Evolutionary conservation across 1,140 invertebrate genomes (phyloP), one percentile per base, ranked within the genome.

Genomic region (Sogatella furcifera): DNA sequence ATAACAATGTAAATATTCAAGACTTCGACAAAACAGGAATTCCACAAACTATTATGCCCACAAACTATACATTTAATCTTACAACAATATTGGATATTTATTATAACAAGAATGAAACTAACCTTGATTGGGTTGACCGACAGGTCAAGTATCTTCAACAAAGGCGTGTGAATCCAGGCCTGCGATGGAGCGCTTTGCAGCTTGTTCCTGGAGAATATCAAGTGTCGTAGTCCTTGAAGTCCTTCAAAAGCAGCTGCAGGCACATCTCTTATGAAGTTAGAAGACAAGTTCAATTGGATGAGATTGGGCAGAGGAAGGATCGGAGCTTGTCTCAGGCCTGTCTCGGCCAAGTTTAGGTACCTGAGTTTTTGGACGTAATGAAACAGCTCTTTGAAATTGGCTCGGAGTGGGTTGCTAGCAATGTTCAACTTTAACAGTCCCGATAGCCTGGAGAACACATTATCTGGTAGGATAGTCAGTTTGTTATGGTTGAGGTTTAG

Each of bases 301-400:
- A 90, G 74, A 71, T 86, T 85, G 1, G 79, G 80, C 31, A 90
- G 73, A 55, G 85, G 85, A 60, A 90, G 75, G 66, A 80, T 73
- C 41, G 90, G 90, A 60, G 88, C 78, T 28, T 79, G 80, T 66
- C 78, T 84, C 58, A 92, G 80, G 38, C 86, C 86, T 69, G 87
- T 84, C 69, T 81, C 82, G 49, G 84, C 81, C 63, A 93, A 73
- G 69, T 83, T 85, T 55, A 94, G 77, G 69, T 84, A 78, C 69
- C 86, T 82, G 28, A 93, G 75, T 64, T 86, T 85, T 31, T 88
- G 89, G 14, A 90, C 80, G 71, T 92, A 90, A 68, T 92, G 86
- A 67, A 92, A 90, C n/a, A 93, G 77, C 72, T 93, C 90, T 66
- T 91, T 90, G 68, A 91, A 90, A 73, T 93, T 93, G 43, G 89